A percentile compares a stretch with the other conserved stretches of the same genome.
Conservation (phyloP, 2,888 invertebrate genomes). For the Philaethria dido region DNA sequence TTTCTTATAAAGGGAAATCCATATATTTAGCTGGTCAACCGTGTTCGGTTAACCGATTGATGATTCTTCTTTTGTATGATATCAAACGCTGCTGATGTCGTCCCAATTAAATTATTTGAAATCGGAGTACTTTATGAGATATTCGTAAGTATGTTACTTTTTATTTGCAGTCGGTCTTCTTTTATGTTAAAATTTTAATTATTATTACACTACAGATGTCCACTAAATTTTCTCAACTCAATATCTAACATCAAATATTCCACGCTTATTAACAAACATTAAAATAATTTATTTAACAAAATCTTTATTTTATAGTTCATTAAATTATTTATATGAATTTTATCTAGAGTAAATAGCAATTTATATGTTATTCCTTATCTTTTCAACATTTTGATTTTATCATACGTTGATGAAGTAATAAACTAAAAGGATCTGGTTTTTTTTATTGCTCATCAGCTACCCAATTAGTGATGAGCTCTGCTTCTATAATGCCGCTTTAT, state of each 20-base stretch:
- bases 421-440: constrained; percentile 17
- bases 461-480: constrained; percentile 16
- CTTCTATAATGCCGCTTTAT: background rate
- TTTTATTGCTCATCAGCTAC: constrained; percentile 29
- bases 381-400: constrained; percentile 10
- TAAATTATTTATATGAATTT: constrained; percentile 16
- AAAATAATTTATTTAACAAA: constrained; percentile 11
- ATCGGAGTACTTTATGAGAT: too few species aligned
- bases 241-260: constrained; percentile 17
- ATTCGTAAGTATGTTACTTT: too few species aligned
- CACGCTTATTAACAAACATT: constrained; percentile 25
- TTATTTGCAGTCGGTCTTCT: too few species aligned
- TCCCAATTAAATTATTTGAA: too few species aligned
- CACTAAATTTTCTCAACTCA: background rate
- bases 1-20: background rate
- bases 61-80: too few species aligned
- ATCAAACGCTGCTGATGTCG: too few species aligned
- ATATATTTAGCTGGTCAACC: background rate
- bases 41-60: too few species aligned
- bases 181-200: too few species aligned
- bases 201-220: background rate
- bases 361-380: constrained; percentile 17
- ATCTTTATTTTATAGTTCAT: constrained; percentile 5
- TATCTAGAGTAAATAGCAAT: constrained; percentile 19
- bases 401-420: constrained; percentile 19